Evolutionary conservation across 2,113 vertebrate species (phyloP).

Genomic region (Thinocorus orbignyianus): DNA sequence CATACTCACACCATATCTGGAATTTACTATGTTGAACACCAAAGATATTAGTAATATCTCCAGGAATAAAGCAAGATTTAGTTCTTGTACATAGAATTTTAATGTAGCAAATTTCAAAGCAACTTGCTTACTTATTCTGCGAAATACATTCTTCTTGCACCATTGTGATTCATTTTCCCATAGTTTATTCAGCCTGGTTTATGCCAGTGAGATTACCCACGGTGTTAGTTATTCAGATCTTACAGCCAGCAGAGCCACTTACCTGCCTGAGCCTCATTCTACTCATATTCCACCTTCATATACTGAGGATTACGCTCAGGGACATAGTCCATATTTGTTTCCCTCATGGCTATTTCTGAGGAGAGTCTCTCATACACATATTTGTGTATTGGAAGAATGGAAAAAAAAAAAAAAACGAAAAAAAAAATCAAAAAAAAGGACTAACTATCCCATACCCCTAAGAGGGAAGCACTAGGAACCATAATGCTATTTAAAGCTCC

Average conservation of each 20-base stretch:
- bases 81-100: not conserved
- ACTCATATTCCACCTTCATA: not conserved
- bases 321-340: not conserved
- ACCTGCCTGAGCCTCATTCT: not conserved
- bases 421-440: not conserved
- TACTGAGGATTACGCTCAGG: not conserved
- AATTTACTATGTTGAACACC: not conserved
- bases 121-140: not conserved
- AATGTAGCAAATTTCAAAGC: not conserved
- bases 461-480: not conserved
- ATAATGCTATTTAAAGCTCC: not conserved
- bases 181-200: not conserved
- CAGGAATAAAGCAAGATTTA: not conserved
- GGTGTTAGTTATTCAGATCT: not conserved
- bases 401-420: not conserved
- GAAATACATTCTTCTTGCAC: not conserved
- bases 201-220: not conserved
- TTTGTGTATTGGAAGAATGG: not conserved
- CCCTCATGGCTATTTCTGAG: not conserved
- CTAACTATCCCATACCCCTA: not conserved
- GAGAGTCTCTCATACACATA: not conserved
- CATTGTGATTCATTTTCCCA: not conserved
- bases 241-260: not conserved
- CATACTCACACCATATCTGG: fast-evolving
- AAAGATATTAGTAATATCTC: not conserved